phyloP scores from a whole-genome alignment of 2,888 invertebrate genomes.

The Metalampra italica region DNA sequence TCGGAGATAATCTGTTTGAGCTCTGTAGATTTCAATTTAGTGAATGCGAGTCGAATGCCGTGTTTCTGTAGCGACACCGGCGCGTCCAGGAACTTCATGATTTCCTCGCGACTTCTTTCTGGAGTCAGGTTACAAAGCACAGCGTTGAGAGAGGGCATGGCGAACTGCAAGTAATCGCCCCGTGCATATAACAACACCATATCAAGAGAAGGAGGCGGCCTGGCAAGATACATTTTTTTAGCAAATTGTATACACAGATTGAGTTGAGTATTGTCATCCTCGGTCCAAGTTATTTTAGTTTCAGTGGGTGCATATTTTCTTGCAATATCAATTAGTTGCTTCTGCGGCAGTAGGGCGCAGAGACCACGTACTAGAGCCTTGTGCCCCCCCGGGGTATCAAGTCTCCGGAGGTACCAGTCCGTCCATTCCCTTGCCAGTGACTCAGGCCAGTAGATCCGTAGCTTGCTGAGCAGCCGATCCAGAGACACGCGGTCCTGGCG shows the following conservation, averaged over 20 bases:
- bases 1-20: conserved; percentile 29
- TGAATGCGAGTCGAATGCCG: conserved; percentile 36
- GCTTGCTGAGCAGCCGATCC: conserved; percentile 34
- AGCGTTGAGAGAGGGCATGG: conserved; percentile 47
- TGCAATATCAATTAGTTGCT: conserved; percentile 32
- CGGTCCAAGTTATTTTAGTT: conserved; percentile 45
- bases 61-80: conserved; percentile 48
- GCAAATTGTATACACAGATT: conserved; percentile 48
- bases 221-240: conserved; percentile 43
- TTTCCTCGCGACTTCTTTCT: conserved; percentile 24
- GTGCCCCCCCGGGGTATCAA: conserved; percentile 29
- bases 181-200: conserved; percentile 45
- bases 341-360: conserved; percentile 34
- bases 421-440: conserved; percentile 39
- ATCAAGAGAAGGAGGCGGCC: conserved; percentile 42
- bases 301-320: conserved; percentile 39
- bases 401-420: conserved; percentile 24
- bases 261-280: conserved; percentile 33
- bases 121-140: conserved; percentile 40
- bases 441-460: conserved; percentile 50
- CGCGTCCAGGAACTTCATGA: conserved; percentile 35
- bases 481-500: conserved; percentile 31
- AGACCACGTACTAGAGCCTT: conserved; percentile 37
- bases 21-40: conserved; percentile 33
- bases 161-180: conserved; percentile 56